Evolutionary conservation across 2,113 vertebrate species (phyloP), one percentile per base, ranked within the genome.

Genomic region (Mus pahari): DNA sequence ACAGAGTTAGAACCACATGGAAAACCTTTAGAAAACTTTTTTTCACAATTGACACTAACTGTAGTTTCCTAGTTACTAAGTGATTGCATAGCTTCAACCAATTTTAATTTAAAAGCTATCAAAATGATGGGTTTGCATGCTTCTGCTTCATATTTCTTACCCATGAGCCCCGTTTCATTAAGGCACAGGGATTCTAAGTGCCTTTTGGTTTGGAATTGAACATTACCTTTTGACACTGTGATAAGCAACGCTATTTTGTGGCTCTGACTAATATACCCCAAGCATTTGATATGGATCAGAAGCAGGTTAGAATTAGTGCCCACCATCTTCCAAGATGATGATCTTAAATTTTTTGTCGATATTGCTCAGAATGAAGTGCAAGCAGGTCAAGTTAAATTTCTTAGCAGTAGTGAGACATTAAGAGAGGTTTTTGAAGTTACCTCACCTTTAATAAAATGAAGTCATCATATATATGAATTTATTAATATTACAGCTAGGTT

Each of bases 401-500:
- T 98, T 12, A 0, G 91, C 95, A 50, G 77, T 6, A 0, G 95
- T 93, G 96, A 97, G 96, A 98, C 97, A 97, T 98, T 98, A 98
- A 98, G 98, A 97, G 94, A 97, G 92, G 94, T 93, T 98, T 98
- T 96, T 78, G 53, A 89, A 96, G 98, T 98, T 98, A 98, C 98
- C 97, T 98, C 98, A 98, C 83, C 97, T 98, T 98, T 98, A 98
- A 98, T 98, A 98, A 98, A 98, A 98, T 98, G 98, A 98, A 98
- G 97, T 98, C 98, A 98, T 98, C 98, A 97, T 97, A 97, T 97
- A 97, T 96, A 98, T 92, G 97, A 98, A 98, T 98, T 95, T 96
- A 98, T 98, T 98, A 98, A 98, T 97, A 98, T 98, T 97, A 96
- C 96, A 97, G 97, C 96, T 93, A 94, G 86, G 92, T 97, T 98